Conservation (phyloP, 2,797 vertebrate genomes). For the Cuniculus paca region DNA sequence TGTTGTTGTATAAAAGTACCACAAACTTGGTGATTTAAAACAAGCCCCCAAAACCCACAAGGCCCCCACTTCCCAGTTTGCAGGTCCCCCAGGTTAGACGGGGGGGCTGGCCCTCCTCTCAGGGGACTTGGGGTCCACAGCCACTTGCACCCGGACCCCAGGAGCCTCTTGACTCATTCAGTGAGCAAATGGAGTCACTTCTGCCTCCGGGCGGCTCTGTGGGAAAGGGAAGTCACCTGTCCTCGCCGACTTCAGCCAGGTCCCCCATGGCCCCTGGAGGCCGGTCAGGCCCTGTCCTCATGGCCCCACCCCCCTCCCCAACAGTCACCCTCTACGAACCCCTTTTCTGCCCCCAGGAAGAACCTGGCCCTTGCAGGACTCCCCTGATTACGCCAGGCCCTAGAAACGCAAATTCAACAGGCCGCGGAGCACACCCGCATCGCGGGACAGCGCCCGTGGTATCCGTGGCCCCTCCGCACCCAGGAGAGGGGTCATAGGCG, state of each 20-base stretch:
- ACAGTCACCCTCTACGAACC: too few relatives aligned
- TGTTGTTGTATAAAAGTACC: not conserved
- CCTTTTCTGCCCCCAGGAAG: not conserved
- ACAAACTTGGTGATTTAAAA: not conserved
- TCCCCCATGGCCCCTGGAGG: not conserved
- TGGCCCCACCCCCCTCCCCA: too few relatives aligned
- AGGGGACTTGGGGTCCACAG: not conserved
- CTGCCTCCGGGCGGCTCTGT: fast-evolving
- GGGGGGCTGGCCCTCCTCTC: fast-evolving
- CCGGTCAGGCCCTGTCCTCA: not conserved
- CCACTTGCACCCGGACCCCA: too few relatives aligned
- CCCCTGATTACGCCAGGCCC: not conserved
- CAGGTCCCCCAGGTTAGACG: not conserved
- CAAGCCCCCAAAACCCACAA: fast-evolving
- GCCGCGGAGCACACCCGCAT: fast-evolving
- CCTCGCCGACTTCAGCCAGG: not conserved
- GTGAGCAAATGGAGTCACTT: too few relatives aligned
- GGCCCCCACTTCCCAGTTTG: not conserved
- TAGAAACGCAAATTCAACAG: not conserved
- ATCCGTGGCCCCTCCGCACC: not conserved
- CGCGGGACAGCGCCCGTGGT: not conserved
- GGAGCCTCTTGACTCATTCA: fast-evolving
- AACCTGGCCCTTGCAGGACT: not conserved
- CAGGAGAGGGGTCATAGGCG: not conserved
- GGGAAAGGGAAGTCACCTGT: not conserved